These are phyloP conservation scores for Drosophila mauritiana DNA, from an alignment of 1,140 invertebrate genomes.

Conservation along the genomic window DNA sequence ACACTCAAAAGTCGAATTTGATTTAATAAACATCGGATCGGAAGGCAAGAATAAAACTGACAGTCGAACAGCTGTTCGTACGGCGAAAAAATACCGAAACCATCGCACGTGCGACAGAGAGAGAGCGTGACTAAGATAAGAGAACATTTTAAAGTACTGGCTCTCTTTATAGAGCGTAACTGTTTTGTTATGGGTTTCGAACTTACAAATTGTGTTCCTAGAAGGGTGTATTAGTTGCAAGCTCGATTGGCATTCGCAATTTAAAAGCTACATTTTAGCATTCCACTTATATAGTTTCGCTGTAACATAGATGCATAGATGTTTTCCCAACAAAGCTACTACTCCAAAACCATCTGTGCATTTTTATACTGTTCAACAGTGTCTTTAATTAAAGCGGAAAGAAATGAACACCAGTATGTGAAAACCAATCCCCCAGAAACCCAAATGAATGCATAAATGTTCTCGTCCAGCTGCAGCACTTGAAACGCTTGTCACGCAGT, in stretches of 20 bases:
- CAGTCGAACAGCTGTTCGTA: conserved; percentile 28
- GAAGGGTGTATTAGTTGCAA: not conserved
- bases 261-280: no score
- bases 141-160: not conserved
- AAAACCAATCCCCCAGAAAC: conserved; percentile 23
- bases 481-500: conserved; percentile 12
- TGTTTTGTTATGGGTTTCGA: not conserved
- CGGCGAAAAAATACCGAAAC: conserved; percentile 6
- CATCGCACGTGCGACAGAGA: conserved; percentile 5
- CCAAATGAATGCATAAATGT: conserved; percentile 13
- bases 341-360: not conserved
- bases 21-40: conserved; percentile 11
- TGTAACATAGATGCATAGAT: no score
- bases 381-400: conserved; percentile 10
- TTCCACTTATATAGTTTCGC: no score
- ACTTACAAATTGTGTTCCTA: no score
- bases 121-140: conserved; percentile 8
- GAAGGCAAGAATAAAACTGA: conserved; percentile 12
- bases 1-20: conserved; percentile 6
- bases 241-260: not conserved
- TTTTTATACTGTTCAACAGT: conserved; percentile 3
- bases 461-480: not conserved
- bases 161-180: not conserved
- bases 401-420: conserved; percentile 16
- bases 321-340: no score